Conservation (phyloP, 1,140 invertebrate genomes). For the Papilio polytes region DNA sequence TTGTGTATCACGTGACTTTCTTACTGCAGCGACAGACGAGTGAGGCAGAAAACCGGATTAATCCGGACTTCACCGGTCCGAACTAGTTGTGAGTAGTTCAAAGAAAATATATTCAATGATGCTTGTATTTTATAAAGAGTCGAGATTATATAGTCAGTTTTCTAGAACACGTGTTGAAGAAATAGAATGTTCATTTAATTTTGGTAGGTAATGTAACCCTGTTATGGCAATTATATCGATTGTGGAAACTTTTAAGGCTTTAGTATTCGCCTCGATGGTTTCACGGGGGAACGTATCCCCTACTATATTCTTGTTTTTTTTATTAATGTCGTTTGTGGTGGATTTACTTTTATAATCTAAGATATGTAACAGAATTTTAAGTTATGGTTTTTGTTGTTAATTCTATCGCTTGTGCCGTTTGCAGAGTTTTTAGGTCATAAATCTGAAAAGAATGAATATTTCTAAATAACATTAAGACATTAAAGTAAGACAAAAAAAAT, state of each 20-base stretch:
- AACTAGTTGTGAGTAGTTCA: conserved; percentile 62
- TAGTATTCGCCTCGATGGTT: conserved; percentile 43
- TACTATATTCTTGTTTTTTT: background rate
- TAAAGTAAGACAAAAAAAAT: too few relatives aligned
- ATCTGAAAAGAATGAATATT: too few relatives aligned
- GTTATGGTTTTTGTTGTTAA: too few relatives aligned
- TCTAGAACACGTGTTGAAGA: background rate
- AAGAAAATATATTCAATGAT: conserved; percentile 47
- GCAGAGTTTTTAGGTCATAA: too few relatives aligned
- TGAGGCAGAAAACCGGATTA: conserved; percentile 48
- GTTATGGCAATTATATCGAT: conserved; percentile 63
- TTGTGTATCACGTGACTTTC: conserved; percentile 45
- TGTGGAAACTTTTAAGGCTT: conserved; percentile 58
- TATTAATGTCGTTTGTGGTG: too few relatives aligned
- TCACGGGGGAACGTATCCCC: conserved; percentile 23
- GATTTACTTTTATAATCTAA: too few relatives aligned
- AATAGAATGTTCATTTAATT: background rate
- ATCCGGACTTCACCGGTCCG: conserved; percentile 51
- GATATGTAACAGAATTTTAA: too few relatives aligned
- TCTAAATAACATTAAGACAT: too few relatives aligned
- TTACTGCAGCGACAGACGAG: conserved; percentile 34
- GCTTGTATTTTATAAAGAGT: conserved; percentile 37
- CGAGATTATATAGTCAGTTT: background rate
- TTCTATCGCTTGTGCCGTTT: too few relatives aligned
- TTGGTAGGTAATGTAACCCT: conserved; percentile 42